Evolutionary conservation across 2,797 vertebrate genomes (phyloP).

Genomic region (Hydrolagus colliei): DNA sequence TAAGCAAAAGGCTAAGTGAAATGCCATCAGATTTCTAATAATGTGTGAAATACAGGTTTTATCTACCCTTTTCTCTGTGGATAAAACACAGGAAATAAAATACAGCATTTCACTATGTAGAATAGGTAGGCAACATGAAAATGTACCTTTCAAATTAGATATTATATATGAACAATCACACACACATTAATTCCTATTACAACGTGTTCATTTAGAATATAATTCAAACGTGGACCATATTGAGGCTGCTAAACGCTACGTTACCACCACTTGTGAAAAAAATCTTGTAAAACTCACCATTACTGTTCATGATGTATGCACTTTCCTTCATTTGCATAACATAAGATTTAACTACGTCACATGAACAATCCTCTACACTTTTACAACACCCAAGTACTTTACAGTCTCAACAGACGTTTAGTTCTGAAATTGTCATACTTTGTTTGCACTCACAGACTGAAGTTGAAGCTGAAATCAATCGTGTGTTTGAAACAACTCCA

Average conservation of each 20-base stretch:
- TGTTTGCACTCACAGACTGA: constrained; percentile 86
- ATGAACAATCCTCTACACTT: no score
- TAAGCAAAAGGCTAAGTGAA: neutral
- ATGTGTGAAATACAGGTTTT: neutral
- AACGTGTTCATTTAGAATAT: neutral
- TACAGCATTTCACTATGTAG: neutral
- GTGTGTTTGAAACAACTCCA: constrained; percentile 96
- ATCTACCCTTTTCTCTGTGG: no score
- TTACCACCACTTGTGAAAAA: neutral
- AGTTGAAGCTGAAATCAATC: constrained; percentile 93
- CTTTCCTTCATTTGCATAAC: neutral
- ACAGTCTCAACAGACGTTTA: neutral
- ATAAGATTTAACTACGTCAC: neutral
- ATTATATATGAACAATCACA: no score
- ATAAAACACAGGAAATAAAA: constrained; percentile 32
- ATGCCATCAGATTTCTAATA: neutral
- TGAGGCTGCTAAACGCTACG: neutral
- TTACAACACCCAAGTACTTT: no score
- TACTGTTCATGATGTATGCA: neutral
- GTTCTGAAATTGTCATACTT: neutral
- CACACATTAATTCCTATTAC: neutral
- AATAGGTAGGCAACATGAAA: neutral
- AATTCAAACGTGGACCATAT: neutral
- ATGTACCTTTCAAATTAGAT: neutral
- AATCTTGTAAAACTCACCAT: neutral